Percentiles rank a stretch among this genome's conserved stretches.
phyloP scores from a whole-genome alignment of 2,113 vertebrate species.

The Meleagris gallopavo region DNA sequence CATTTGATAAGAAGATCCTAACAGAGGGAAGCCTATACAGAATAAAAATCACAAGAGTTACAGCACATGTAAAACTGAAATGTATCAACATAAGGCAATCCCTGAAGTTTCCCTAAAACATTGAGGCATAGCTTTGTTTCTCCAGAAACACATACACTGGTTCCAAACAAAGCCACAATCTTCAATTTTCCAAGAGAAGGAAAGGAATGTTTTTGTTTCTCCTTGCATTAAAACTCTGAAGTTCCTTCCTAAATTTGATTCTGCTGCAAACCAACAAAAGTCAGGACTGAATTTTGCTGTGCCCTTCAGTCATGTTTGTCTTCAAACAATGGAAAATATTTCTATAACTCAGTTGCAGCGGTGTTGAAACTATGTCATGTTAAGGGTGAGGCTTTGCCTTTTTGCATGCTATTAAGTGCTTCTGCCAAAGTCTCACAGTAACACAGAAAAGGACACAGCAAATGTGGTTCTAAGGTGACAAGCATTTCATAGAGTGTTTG shows the following conservation, averaged over 20 bases:
- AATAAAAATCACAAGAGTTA: background rate
- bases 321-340: conserved; percentile 7
- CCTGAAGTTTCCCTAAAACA: background rate
- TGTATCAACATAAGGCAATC: background rate
- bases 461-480: rapidly evolving
- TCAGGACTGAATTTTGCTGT: background rate
- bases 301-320: background rate
- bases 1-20: conserved; percentile 28
- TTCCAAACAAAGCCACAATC: background rate
- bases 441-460: background rate
- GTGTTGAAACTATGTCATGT: background rate
- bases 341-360: background rate
- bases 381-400: conserved; percentile 9
- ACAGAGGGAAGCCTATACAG: background rate
- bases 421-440: background rate
- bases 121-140: background rate
- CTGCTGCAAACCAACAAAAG: background rate
- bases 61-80: background rate
- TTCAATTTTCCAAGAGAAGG: background rate
- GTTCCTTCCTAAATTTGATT: background rate
- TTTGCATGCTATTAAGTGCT: background rate
- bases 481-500: background rate
- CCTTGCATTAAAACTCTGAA: background rate
- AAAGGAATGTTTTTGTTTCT: background rate
- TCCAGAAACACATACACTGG: background rate